Evolutionary conservation across 2,797 vertebrate genomes (phyloP), one percentile per base, ranked within the genome.

Genomic region (Phataginus tricuspis): DNA sequence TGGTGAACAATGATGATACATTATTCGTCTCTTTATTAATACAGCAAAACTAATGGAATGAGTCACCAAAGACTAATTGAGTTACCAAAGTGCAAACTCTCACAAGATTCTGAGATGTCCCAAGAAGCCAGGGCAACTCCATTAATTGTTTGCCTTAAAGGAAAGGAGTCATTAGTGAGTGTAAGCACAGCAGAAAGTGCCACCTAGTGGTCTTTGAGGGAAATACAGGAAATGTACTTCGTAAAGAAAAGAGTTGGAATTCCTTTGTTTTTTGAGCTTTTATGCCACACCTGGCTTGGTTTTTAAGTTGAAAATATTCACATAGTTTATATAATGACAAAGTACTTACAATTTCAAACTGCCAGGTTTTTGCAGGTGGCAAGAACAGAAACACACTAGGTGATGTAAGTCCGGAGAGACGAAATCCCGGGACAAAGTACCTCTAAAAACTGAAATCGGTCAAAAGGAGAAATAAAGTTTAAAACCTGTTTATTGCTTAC

Each of bases 131-230:
- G 45, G 83, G n/a, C 49, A 90, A 29, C 61, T 68, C 19, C 27
- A 15, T 45, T 39, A 64, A 55, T 31, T 14, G 19, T 31, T 85
- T 31, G 6, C 4, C 19, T 21, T 39, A 42, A 27, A 51, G 69
- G 23, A 66, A 71, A 95, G n/a, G 0, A 2, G 2, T 9, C 29
- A 27, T 14, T 7, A 77, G 9, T 74, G 42, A 82, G 80, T 42
- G 59, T 59, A 86, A 86, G 10, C 25, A 93, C 86, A 84, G 39
- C 79, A 63, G 31, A 90, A 63, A 66, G 86, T 80, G 94, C 84
- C 97, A 90, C 51, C 96, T 94, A 71, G 83, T 94, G 96, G 66
- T 68, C 15, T 1, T 57, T 31, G 6, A 2, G 5, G 39, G 77
- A 85, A 95, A 63, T 53, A 57, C 7, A 57, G 16, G 45, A 51